These are phyloP conservation scores for Plumapathes pennacea DNA, from an alignment of 92 coral and sea anemone genomes.

Conservation along the genomic window DNA sequence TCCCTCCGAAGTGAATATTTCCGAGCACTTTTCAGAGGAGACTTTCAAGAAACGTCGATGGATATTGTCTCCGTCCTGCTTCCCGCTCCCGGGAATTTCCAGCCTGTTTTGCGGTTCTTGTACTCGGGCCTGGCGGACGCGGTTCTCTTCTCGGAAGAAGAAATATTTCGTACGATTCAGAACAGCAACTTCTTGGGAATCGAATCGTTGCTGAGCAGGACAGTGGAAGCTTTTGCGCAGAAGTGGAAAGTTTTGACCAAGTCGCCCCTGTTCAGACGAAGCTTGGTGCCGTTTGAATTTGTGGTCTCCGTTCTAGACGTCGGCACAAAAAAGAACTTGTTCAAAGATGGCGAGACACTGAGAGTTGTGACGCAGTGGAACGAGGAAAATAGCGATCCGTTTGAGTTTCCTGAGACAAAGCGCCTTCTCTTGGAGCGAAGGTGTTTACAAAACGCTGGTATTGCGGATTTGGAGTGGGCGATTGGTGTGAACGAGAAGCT, in stretches of 20 bases:
- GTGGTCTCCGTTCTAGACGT: slow-evolving; percentile 71
- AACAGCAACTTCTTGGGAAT: slow-evolving; percentile 86
- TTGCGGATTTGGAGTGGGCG: slow-evolving; percentile 89
- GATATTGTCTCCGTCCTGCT: slow-evolving; percentile 75
- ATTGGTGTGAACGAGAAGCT: slow-evolving; percentile 69
- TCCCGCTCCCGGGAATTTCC: slow-evolving; percentile 79
- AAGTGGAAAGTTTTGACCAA: slow-evolving; percentile 82
- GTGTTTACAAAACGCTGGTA: slow-evolving; percentile 76
- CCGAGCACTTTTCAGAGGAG: slow-evolving; percentile 73
- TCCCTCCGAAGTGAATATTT: slow-evolving; percentile 87
- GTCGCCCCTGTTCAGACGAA: slow-evolving; percentile 78
- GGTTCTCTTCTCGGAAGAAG: slow-evolving; percentile 67
- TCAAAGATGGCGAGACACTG: slow-evolving; percentile 83
- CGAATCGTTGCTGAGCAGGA: slow-evolving; percentile 54
- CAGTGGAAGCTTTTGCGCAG: slow-evolving; percentile 79
- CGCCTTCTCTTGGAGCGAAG: slow-evolving; percentile 66
- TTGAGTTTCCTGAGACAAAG: slow-evolving; percentile 58
- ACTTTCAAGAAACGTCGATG: slow-evolving; percentile 78
- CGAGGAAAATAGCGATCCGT: slow-evolving; percentile 63
- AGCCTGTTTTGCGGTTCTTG: slow-evolving; percentile 76
- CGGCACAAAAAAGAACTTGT: slow-evolving; percentile 76
- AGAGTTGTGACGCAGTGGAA: slow-evolving; percentile 80
- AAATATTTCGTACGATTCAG: slow-evolving; percentile 80
- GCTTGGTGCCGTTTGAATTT: slow-evolving; percentile 76
- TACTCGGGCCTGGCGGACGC: slow-evolving; percentile 79